Base-by-base conservation (phyloP, 2,797 vertebrate genomes). In the Amazona finschi region DNA sequence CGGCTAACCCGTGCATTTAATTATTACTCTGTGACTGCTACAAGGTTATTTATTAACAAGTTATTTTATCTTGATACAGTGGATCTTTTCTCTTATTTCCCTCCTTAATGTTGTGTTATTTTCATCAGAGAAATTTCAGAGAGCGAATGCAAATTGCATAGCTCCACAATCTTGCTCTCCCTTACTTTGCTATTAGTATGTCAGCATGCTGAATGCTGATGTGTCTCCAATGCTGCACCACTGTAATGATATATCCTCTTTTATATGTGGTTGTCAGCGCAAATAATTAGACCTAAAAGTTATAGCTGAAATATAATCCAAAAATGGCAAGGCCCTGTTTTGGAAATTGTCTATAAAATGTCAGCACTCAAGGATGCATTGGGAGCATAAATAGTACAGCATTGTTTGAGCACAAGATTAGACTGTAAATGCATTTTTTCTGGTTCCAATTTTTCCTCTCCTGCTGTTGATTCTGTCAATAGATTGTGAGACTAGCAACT, bases 211-310 rank as follows among this genome's bases (percentile, higher is more conserved):
- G 96, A 97, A 97, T 96, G 94, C 96, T 90, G 96, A 97, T 97
- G 95, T 96, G 95, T 97, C 96, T 95, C 91, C 94, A 95, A 94
- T 92, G 94, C 96, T 90, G 85, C 93, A 85, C 95, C 90, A 85
- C 89, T 96, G 88, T 97, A 97, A 97, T 97, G 96, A 97, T 97
- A 96, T 96, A 97, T 96, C 81, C 97, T 96, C 94, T 96, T 94
- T 98, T 97, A 97, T 97, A 98, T 97, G 97, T 93, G 96, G 97
- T 97, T 98, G 97, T 97, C 97, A 97, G 97, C 20, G 93, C 97
- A 98, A 98, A 98, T 98, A 97, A 98, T 98, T 98, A 98, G 97
- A 97, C 96, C 97, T 98, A 98, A 98, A 98, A 98, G 97, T 98
- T 98, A 97, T 95, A 97, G 96, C 96, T 97, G 96, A 98, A 98